These are phyloP conservation scores for Naso thynnoides DNA, from an alignment of 2,797 vertebrate genomes.

Conservation along the genomic window DNA sequence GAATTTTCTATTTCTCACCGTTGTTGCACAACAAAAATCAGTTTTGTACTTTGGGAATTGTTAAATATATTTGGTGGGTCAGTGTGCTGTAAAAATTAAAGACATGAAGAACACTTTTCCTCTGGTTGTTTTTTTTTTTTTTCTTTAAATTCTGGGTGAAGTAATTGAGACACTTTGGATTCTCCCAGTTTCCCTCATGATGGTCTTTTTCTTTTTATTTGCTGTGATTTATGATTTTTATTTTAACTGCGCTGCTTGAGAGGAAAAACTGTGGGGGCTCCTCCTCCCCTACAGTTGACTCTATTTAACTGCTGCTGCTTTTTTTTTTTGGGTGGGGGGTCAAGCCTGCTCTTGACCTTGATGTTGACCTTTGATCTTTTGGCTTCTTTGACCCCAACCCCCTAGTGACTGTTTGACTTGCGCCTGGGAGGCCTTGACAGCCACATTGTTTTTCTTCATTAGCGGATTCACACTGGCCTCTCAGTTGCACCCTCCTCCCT, in stretches of 20 bases:
- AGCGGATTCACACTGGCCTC: conserved; percentile 69
- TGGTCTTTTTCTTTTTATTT: not conserved
- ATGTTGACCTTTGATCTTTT: conserved; percentile 53
- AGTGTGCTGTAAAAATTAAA: conserved; percentile 57
- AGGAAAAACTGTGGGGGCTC: conserved; percentile 1
- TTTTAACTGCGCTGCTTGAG: conserved; percentile 3
- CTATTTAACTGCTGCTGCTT: conserved; percentile 26
- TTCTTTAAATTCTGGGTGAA: not conserved
- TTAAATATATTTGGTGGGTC: conserved; percentile 36
- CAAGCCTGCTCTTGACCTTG: conserved; percentile 59
- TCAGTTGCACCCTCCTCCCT: conserved; percentile 44
- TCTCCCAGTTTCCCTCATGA: not conserved
- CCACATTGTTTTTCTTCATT: conserved; percentile 84
- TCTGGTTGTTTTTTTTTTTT: too few species aligned
- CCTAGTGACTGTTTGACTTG: conserved; percentile 55
- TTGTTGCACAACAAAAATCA: conserved; percentile 53
- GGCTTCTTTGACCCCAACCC: conserved; percentile 41
- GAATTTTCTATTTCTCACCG: not conserved
- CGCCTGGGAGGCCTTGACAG: conserved; percentile 77
- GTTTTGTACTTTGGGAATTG: conserved; percentile 41
- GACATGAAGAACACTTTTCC: not conserved
- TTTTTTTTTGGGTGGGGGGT: conserved; percentile 41
- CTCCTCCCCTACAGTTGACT: not conserved
- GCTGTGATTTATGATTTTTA: conserved; percentile 9
- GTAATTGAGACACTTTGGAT: not conserved